Percentiles rank a stretch among this genome's conserved stretches.
These are phyloP conservation scores for Chrysolina oricalcia DNA, from an alignment of 2,888 invertebrate genomes.

Conservation along the genomic window DNA sequence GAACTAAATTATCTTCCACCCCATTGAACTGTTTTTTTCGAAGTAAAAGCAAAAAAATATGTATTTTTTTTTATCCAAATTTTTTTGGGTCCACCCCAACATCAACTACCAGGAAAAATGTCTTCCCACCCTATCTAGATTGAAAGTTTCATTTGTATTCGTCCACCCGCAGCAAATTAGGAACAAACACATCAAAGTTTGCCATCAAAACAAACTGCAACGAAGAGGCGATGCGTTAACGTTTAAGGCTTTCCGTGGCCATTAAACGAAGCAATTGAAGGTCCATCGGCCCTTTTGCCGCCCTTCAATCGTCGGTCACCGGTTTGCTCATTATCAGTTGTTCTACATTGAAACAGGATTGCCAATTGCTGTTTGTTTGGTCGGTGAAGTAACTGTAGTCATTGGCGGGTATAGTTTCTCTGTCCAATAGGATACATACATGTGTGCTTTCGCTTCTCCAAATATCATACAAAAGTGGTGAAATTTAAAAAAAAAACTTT, in stretches of 20 bases:
- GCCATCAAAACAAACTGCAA: slow-evolving; percentile 42
- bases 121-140: not conserved
- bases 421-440: not conserved
- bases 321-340: slow-evolving; percentile 59
- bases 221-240: slow-evolving; percentile 53
- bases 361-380: slow-evolving; percentile 52
- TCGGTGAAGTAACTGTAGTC: slow-evolving; percentile 26
- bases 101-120: not conserved
- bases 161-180: slow-evolving; percentile 8
- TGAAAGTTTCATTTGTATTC: not conserved
- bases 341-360: slow-evolving; percentile 58
- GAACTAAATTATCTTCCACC: too few species aligned
- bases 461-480: too few species aligned
- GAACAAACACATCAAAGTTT: slow-evolving; percentile 25
- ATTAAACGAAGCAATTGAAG: slow-evolving; percentile 49
- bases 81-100: too few species aligned
- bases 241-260: slow-evolving; percentile 41
- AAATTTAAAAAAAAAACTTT: too few species aligned
- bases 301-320: slow-evolving; percentile 35
- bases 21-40: too few species aligned
- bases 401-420: slow-evolving; percentile 31
- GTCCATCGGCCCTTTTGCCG: slow-evolving; percentile 40
- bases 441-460: too few species aligned
- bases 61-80: too few species aligned
- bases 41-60: too few species aligned